Percentiles rank a stretch among this genome's conserved stretches.
Conservation (phyloP, 2,797 vertebrate species). For the Peromyscus attwateri region DNA sequence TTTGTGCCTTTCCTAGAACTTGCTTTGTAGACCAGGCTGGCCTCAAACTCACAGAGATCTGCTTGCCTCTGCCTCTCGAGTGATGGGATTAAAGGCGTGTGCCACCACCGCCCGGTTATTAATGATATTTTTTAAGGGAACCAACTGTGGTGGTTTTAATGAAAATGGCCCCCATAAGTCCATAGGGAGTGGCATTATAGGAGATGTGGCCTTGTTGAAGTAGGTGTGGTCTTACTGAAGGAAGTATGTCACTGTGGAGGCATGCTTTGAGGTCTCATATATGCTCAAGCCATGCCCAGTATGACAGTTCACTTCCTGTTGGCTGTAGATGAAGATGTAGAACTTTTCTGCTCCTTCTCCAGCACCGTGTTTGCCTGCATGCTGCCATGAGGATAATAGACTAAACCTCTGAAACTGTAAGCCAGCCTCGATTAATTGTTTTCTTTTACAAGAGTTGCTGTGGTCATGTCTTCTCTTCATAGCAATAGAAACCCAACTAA, state of each 20-base stretch:
- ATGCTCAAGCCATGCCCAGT: neutral
- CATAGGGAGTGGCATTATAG: neutral
- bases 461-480: neutral
- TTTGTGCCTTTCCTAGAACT: no score
- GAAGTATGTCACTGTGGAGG: neutral
- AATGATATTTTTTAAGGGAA: neutral
- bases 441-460: neutral
- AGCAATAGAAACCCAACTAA: neutral
- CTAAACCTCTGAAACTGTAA: neutral
- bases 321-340: neutral
- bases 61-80: no score
- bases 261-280: neutral
- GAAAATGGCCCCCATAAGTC: neutral
- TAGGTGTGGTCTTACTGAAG: neutral
- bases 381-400: neutral
- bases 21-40: no score
- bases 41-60: no score
- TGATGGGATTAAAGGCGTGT: no score
- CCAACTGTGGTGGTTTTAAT: neutral
- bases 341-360: neutral
- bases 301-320: neutral
- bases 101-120: neutral
- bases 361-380: neutral
- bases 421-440: neutral
- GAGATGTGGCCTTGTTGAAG: neutral